phyloP scores from a whole-genome alignment of 2,797 vertebrate species.

The Carcharodon carcharias region DNA sequence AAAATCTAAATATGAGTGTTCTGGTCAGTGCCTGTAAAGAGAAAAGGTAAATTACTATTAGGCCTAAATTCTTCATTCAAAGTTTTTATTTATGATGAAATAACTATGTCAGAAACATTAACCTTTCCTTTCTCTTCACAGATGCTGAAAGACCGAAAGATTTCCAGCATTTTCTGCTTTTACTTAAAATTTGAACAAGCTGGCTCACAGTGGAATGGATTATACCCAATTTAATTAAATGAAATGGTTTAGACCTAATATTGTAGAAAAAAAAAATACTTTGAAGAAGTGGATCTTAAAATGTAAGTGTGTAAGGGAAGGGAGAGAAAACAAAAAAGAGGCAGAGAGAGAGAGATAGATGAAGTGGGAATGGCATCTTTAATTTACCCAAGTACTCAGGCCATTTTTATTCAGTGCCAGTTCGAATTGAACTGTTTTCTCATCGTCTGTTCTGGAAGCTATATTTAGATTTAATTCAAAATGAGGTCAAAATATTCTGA shows the following conservation, averaged over 20 bases:
- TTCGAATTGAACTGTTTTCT: background rate
- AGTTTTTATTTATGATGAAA: background rate
- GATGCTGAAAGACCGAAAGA: background rate
- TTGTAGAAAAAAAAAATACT: background rate
- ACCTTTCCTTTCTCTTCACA: background rate
- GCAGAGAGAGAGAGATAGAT: background rate
- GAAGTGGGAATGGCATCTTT: background rate
- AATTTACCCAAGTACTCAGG: background rate
- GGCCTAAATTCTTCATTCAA: background rate
- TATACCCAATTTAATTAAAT: background rate
- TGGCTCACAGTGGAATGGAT: background rate
- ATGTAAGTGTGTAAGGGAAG: background rate
- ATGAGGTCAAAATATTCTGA: background rate
- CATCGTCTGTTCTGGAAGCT: background rate
- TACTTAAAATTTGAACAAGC: background rate
- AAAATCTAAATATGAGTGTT: background rate
- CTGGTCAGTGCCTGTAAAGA: background rate
- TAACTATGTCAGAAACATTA: background rate
- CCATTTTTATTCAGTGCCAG: background rate
- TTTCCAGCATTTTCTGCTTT: background rate
- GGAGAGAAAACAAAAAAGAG: background rate
- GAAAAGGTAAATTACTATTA: background rate
- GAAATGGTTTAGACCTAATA: background rate
- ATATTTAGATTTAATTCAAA: background rate
- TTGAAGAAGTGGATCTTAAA: background rate